Percentiles rank a stretch among this genome's conserved stretches.
Evolutionary conservation across 2,888 invertebrate genomes (phyloP).

Genomic region (Dysmachus trigonus): DNA sequence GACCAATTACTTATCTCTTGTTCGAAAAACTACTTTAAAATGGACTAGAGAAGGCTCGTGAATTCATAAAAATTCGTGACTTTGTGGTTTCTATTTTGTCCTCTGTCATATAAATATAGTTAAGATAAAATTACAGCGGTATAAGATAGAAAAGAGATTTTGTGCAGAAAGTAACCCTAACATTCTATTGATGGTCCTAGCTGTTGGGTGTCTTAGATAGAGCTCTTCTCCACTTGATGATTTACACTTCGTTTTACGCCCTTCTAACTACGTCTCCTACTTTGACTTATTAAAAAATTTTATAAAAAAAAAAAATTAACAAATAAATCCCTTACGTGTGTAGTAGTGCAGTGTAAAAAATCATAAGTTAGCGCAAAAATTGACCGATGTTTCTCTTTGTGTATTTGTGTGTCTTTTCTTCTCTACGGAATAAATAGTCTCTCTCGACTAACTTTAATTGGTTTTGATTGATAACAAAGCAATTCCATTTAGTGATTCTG

Average conservation of each 20-base stretch:
- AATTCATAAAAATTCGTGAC: neutral
- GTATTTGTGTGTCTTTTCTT: neutral
- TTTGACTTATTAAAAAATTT: neutral
- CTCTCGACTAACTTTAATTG: neutral
- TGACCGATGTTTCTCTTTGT: neutral
- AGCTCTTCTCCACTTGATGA: neutral
- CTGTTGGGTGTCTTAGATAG: neutral
- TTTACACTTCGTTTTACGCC: neutral
- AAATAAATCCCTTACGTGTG: constrained; percentile 3
- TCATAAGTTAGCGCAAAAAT: constrained; percentile 20
- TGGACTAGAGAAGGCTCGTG: neutral
- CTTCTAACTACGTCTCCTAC: neutral
- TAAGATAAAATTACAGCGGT: neutral
- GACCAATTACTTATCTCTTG: neutral
- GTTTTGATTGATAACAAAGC: neutral
- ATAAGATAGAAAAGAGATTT: neutral
- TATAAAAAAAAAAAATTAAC: neutral
- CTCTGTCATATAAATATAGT: neutral
- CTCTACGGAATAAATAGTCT: constrained; percentile 4
- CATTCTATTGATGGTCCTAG: neutral
- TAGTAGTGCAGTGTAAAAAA: constrained; percentile 21
- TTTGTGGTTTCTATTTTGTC: neutral
- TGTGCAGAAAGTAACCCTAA: neutral
- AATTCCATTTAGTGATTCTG: neutral
- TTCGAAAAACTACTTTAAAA: neutral